Conservation (phyloP, 2,113 vertebrate genomes). For the Xiphophorus hellerii region DNA sequence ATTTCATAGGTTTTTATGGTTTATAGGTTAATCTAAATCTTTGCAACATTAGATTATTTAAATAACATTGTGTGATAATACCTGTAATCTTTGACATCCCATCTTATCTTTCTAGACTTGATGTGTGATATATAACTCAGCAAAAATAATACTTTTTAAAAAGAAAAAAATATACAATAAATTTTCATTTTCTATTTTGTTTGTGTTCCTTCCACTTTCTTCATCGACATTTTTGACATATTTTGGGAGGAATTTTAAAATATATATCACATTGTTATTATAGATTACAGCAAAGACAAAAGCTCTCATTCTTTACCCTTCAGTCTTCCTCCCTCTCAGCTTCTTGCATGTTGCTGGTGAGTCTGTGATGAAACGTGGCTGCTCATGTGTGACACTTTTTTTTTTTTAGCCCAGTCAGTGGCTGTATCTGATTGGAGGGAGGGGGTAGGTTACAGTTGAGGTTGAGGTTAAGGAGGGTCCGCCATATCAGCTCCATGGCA, state of each 20-base stretch:
- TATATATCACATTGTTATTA: neutral
- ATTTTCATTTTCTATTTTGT: neutral
- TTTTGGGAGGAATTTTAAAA: neutral
- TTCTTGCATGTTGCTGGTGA: conserved; percentile 36
- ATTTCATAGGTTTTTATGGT: too few species aligned
- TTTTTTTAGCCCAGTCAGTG: conserved; percentile 31
- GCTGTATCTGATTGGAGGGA: conserved; percentile 61
- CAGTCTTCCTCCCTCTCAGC: neutral
- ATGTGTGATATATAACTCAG: neutral
- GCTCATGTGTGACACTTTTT: conserved; percentile 69
- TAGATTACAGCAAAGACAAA: conserved; percentile 2
- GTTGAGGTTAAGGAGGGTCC: conserved; percentile 52
- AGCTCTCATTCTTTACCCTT: conserved; percentile 17
- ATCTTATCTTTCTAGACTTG: neutral
- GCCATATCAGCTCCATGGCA: conserved; percentile 77
- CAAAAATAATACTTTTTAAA: neutral
- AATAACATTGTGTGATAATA: neutral
- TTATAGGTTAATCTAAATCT: neutral
- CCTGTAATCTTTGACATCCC: too few species aligned
- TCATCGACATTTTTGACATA: neutral
- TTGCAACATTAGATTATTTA: neutral
- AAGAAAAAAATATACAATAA: too few species aligned
- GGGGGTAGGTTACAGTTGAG: conserved; percentile 40
- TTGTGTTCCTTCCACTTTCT: neutral
- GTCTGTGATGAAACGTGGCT: conserved; percentile 54